Conservation (phyloP, 2,888 invertebrate genomes). For the Drosophila eohydei region DNA sequence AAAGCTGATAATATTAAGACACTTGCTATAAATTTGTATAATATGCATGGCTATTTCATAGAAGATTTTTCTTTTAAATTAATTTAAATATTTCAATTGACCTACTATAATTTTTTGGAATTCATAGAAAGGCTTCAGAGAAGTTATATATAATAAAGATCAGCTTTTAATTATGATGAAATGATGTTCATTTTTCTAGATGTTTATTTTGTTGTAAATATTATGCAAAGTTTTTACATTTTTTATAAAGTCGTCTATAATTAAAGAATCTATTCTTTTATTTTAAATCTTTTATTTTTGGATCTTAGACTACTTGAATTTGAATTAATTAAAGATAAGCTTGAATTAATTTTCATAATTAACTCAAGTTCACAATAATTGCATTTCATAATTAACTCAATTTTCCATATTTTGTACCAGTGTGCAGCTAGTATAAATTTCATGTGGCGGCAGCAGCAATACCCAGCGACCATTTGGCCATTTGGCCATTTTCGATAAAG, state of each 20-base stretch:
- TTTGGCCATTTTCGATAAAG: conserved; percentile 80
- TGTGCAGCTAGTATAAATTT: conserved; percentile 58
- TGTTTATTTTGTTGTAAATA: too few relatives aligned
- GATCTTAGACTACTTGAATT: too few relatives aligned
- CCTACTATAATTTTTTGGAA: neutral
- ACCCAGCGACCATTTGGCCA: conserved; percentile 62
- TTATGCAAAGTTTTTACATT: too few relatives aligned
- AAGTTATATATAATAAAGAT: too few relatives aligned
- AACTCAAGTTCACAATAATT: neutral
- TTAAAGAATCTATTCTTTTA: too few relatives aligned
- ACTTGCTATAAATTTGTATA: neutral
- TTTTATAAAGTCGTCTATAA: too few relatives aligned
- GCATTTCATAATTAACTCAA: neutral
- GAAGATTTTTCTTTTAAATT: too few relatives aligned
- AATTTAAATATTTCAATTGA: neutral
- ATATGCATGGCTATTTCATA: too few relatives aligned
- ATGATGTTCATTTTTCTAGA: too few relatives aligned
- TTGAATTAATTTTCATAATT: neutral
- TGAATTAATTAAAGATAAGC: too few relatives aligned
- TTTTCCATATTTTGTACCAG: conserved; percentile 25
- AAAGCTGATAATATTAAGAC: neutral
- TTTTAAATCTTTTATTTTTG: too few relatives aligned
- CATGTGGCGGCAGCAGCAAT: conserved; percentile 17
- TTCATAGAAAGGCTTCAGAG: neutral
- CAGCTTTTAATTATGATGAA: too few relatives aligned